Evolutionary conservation across 2,797 vertebrate genomes (phyloP).

Genomic region (Gadopsis marmoratus): DNA sequence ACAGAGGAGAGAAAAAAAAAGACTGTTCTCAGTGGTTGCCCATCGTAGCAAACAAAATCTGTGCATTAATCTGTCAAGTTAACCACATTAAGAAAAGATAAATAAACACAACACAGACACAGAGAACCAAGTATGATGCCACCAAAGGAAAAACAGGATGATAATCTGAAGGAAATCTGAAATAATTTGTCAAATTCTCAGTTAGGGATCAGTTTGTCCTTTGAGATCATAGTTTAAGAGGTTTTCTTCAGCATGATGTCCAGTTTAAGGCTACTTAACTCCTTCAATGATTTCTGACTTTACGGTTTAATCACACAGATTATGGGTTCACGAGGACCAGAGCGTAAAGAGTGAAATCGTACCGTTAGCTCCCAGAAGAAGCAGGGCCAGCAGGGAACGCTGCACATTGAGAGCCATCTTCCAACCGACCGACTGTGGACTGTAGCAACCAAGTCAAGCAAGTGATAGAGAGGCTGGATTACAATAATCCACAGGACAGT

Average conservation of each 20-base stretch:
- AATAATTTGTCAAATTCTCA: constrained; percentile 4
- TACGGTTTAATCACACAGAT: not conserved
- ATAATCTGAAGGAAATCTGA: constrained; percentile 11
- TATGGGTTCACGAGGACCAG: not conserved
- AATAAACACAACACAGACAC: constrained; percentile 36
- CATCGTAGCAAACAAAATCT: constrained; percentile 43
- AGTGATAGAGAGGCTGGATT: constrained; percentile 86
- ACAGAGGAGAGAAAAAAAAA: constrained; percentile 37
- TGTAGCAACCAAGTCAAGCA: constrained; percentile 67
- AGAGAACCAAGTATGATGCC: not conserved
- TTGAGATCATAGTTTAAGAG: constrained; percentile 8
- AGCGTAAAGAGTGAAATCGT: constrained; percentile 58
- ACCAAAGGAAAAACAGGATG: not conserved
- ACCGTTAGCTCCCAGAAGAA: constrained; percentile 91
- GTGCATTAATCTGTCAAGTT: constrained; percentile 44
- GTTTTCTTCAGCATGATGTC: not conserved
- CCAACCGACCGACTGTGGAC: constrained; percentile 68
- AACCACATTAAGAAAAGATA: constrained; percentile 8
- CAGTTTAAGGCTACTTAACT: constrained; percentile 8
- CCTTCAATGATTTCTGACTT: constrained; percentile 7
- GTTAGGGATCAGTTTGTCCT: not conserved
- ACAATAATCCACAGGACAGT: constrained; percentile 87
- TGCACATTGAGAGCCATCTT: constrained; percentile 85
- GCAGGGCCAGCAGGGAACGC: constrained; percentile 84
- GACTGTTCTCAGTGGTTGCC: constrained; percentile 38